Base-by-base conservation (phyloP, 2,888 invertebrate species). In the Cantharis rustica region DNA sequence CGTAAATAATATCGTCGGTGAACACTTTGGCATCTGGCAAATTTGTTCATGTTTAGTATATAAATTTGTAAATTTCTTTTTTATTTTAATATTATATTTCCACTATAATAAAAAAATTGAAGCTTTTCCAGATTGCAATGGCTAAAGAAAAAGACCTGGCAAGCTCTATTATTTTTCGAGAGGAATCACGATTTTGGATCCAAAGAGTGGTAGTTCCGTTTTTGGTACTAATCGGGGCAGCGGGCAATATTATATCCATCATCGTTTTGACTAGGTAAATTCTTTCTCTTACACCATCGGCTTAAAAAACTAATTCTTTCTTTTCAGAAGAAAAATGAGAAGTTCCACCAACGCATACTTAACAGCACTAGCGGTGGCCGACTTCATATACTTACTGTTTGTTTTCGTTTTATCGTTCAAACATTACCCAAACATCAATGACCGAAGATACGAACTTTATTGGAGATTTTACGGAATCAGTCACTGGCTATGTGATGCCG, bases 261-360 rank as follows among this genome's bases (percentile, higher is more conserved):
- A 88, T 90, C 85, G 90, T 91, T 78, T 84, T 91, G 80, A 90
- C 91, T 83, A 89, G 91, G 91, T 90, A 11, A 20, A 20, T 13
- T 20, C n/a, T 10, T 13, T 20, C n/a, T 10, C 9, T 10, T n/a
- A 66, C 13, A 66, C 9, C 13, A 15, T 1, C 16, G 1, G 9
- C 1, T 1, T 20, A n/a, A 66, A 2, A 9, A 16, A n/a, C 23
- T 20, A 20, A 23, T 20, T 20, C 23, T 1, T 20, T n/a, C 7
- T 13, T 86, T 86, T 74, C 83, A 91, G 91, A 80, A 89, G 92
- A 80, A 91, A 93, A 70, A 95, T 95, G 94, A 89, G 93, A 83
- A 92, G 93, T 79, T 93, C 94, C 61, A 95, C 94, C 76, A 94
- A 95, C 87, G 90, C 91, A 77, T 95, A 95, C 87, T 88, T 95